Conservation (phyloP, 2,113 vertebrate species). For the Urocynchramus pylzowi region DNA sequence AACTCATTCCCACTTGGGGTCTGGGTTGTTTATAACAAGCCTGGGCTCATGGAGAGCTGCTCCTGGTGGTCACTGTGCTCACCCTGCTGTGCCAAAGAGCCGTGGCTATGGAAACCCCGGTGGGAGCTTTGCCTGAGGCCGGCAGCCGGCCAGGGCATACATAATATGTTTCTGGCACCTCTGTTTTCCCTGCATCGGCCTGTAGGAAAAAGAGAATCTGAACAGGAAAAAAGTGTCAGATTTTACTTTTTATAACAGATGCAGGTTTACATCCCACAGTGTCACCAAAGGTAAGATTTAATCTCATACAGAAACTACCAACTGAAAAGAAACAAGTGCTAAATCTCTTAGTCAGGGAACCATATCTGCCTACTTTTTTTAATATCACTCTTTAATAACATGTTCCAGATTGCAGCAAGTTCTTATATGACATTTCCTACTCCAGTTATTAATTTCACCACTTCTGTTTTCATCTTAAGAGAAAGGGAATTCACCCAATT, state of each 20-base stretch:
- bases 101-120: too few species aligned
- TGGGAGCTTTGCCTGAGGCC: accelerated
- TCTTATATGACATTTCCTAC: background rate
- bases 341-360: background rate
- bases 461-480: background rate
- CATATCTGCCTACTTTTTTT: background rate
- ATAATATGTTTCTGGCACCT: background rate
- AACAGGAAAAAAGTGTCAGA: background rate
- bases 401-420: background rate
- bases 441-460: background rate
- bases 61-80: background rate
- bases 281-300: background rate
- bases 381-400: background rate
- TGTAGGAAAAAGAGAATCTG: background rate
- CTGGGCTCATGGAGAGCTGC: background rate
- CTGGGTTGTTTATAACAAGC: background rate
- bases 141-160: background rate
- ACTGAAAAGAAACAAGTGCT: background rate
- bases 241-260: background rate
- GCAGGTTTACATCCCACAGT: background rate
- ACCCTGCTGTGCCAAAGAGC: background rate
- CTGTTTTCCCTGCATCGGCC: background rate
- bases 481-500: background rate
- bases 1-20: background rate
- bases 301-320: background rate